phyloP scores from a whole-genome alignment of 2,888 invertebrate species.

The Entomobrya proxima region DNA sequence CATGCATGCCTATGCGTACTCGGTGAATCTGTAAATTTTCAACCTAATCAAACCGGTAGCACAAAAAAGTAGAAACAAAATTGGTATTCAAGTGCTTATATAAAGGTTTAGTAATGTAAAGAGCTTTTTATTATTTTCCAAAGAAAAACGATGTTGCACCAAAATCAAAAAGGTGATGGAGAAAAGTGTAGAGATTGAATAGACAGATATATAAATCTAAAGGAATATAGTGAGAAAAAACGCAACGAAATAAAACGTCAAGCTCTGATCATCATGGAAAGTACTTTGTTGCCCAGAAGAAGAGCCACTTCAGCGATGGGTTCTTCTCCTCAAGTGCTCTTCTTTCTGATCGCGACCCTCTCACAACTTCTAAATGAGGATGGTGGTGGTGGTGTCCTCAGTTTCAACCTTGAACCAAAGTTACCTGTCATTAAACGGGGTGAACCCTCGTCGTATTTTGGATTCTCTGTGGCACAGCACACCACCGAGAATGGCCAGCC shows the following conservation, averaged over 20 bases:
- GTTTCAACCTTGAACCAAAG: conserved; percentile 87
- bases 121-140: too few relatives aligned
- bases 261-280: too few relatives aligned
- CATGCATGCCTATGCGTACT: not conserved
- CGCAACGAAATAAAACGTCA: conserved; percentile 43
- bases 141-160: conserved; percentile 21
- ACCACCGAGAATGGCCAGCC: conserved; percentile 76
- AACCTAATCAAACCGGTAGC: conserved; percentile 44
- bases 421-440: conserved; percentile 85
- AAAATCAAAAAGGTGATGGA: conserved; percentile 9
- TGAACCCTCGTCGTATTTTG: conserved; percentile 87
- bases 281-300: conserved; percentile 59
- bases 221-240: conserved; percentile 35
- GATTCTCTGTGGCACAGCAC: conserved; percentile 90
- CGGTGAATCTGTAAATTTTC: not conserved
- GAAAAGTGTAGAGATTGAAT: conserved; percentile 32
- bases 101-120: not conserved
- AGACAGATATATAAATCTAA: conserved; percentile 27
- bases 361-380: conserved; percentile 66
- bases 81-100: not conserved
- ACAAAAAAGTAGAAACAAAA: conserved; percentile 5
- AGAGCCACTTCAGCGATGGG: conserved; percentile 65
- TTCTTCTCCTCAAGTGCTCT: conserved; percentile 73
- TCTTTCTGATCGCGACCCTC: conserved; percentile 66
- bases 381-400: conserved; percentile 70